Base-by-base conservation (phyloP, 2,888 invertebrate species). In the Aproaerema taeniolella region DNA sequence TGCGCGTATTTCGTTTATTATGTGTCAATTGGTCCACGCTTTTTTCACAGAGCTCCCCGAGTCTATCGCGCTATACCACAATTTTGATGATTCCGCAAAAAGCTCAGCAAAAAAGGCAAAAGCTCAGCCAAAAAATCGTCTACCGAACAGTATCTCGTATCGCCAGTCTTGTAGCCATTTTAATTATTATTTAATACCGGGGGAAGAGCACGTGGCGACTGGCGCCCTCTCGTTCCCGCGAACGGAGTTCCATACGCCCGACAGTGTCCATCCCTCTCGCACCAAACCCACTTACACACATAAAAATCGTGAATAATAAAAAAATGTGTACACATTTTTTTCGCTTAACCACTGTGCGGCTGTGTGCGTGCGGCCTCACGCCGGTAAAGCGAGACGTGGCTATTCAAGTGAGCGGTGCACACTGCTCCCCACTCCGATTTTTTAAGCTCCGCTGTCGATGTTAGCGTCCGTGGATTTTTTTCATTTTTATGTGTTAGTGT, bases 251-350 rank as follows among this genome's bases (percentile, higher is more conserved):
- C 45, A 28, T 51, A 63, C 55, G 61, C 58, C 59, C 61, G 65
- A 47, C 53, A 53, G 53, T 49, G 47, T 43, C 55, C 58, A 42
- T 81, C 81, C 51, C 70, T 33, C 60, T 86, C 67, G 54, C 85
- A 62, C 86, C 61, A 56, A 74, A 77, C 85, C 82, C 82, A 86
- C 86, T 86, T 86, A 85, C 86, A 86, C 86, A 86, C 78, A 86
- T 86, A 86, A 86, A 86, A 86, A 85, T 86, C 68, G 79, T 81
- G 85, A 86, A 85, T 86, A 85, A 86, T 85, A 86, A 86, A 86
- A 82, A 86, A 86, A 86, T 86, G 86, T 86, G 78, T 85, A 82
- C 83, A 85, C 85, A 86, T 86, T 86, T 86, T 86, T 86, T 86
- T 86, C 86, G 81, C 81, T 82, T 74, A 82, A 81, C 83, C 85